A percentile compares a stretch with the other conserved stretches of the same genome.
phyloP scores from a whole-genome alignment of 2,888 invertebrate species.

The Ichneumon xanthorius region DNA sequence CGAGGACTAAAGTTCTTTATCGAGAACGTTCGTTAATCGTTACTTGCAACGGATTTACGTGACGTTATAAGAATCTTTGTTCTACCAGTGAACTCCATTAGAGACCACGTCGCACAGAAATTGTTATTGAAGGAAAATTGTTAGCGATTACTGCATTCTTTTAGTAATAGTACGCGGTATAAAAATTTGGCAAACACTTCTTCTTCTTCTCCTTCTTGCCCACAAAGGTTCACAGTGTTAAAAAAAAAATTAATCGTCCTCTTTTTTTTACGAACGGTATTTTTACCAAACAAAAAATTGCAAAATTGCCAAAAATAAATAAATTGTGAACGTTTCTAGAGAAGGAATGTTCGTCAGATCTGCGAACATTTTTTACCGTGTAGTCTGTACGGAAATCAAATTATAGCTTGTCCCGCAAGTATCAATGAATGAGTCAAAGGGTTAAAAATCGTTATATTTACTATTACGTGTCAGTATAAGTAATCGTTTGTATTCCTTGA shows the following conservation, averaged over 20 bases:
- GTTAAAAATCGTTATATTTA: too few relatives aligned
- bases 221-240: too few relatives aligned
- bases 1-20: constrained; percentile 36
- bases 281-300: not conserved
- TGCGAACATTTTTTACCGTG: too few relatives aligned
- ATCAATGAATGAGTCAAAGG: too few relatives aligned
- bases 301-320: not conserved
- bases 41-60: constrained; percentile 10
- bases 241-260: too few relatives aligned
- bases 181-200: not conserved
- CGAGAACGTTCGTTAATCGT: constrained; percentile 28
- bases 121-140: not conserved
- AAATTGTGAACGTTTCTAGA: not conserved
- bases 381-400: too few relatives aligned
- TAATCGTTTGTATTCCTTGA: not conserved
- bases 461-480: too few relatives aligned
- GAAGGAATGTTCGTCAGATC: not conserved
- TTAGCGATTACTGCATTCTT: not conserved
- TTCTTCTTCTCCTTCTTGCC: too few relatives aligned
- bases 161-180: not conserved
- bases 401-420: too few relatives aligned
- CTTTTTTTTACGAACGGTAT: not conserved
- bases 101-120: not conserved
- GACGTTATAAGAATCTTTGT: not conserved
- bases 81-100: constrained; percentile 22